Conservation (phyloP, 2,888 invertebrate genomes). For the Hypolimnas misippus region DNA sequence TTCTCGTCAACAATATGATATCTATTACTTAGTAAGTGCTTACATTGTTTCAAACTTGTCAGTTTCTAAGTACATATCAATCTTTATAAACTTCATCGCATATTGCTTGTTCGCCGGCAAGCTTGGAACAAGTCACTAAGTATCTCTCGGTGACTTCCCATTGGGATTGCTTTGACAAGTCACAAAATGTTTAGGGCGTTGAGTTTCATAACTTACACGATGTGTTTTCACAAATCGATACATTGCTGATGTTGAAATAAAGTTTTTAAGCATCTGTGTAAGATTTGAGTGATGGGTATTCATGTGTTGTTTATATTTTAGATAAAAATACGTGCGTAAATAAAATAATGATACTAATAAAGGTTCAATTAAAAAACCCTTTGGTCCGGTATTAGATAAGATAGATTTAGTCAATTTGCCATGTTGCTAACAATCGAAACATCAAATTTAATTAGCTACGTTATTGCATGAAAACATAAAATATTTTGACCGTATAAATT, state of each 20-base stretch:
- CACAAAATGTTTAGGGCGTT: constrained; percentile 22
- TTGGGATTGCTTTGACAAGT: constrained; percentile 47
- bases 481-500: constrained; percentile 35
- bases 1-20: constrained; percentile 16
- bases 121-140: constrained; percentile 50
- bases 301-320: neutral
- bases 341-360: neutral
- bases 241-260: neutral
- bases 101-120: constrained; percentile 38
- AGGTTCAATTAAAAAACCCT: neutral
- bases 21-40: constrained; percentile 15
- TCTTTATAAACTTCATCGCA: constrained; percentile 39
- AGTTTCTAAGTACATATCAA: constrained; percentile 37
- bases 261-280: constrained; percentile 1
- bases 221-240: constrained; percentile 4
- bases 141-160: constrained; percentile 49
- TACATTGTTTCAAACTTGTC: constrained; percentile 23
- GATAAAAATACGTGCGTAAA: neutral
- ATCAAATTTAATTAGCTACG: constrained; percentile 36
- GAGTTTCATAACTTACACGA: constrained; percentile 23
- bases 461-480: constrained; percentile 37
- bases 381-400: constrained; percentile 1
- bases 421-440: constrained; percentile 25
- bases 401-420: constrained; percentile 21
- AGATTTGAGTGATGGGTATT: neutral